Percentiles rank a stretch among this genome's conserved stretches.
Evolutionary conservation across 2,113 vertebrate genomes (phyloP).

Genomic region (Edolisoma coerulescens): DNA sequence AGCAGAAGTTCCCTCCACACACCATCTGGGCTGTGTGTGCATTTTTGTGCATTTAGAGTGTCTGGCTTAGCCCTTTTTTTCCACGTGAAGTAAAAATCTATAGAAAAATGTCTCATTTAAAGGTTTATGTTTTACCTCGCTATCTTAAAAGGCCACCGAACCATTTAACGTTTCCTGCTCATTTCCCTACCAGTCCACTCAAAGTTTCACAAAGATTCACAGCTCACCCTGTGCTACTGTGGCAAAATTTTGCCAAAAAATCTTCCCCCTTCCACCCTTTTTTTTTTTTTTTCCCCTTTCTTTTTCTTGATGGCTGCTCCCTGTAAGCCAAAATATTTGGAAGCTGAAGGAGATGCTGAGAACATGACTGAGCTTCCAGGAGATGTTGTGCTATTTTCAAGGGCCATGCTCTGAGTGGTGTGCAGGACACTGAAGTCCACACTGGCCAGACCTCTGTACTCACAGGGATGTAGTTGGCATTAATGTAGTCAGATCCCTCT

Average conservation of each 20-base stretch:
- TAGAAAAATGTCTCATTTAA: background rate
- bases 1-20: background rate
- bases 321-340: background rate
- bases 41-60: background rate
- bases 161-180: background rate
- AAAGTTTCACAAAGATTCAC: background rate
- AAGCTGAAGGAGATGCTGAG: background rate
- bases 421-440: background rate
- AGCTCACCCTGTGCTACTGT: background rate
- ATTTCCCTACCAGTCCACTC: background rate
- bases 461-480: slow-evolving; percentile 96
- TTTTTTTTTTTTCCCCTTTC: too few species aligned
- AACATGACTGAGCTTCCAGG: background rate
- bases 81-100: background rate
- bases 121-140: accelerated
- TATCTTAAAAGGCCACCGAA: background rate
- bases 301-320: background rate
- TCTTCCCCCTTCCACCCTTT: accelerated
- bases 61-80: background rate
- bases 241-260: background rate
- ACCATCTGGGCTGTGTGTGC: background rate
- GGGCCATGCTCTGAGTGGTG: background rate
- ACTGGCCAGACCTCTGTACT: slow-evolving; percentile 41
- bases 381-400: background rate
- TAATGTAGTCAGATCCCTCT: slow-evolving; percentile 94